Conservation (phyloP, 2,888 invertebrate genomes). For the Pachymerium ferrugineum region DNA sequence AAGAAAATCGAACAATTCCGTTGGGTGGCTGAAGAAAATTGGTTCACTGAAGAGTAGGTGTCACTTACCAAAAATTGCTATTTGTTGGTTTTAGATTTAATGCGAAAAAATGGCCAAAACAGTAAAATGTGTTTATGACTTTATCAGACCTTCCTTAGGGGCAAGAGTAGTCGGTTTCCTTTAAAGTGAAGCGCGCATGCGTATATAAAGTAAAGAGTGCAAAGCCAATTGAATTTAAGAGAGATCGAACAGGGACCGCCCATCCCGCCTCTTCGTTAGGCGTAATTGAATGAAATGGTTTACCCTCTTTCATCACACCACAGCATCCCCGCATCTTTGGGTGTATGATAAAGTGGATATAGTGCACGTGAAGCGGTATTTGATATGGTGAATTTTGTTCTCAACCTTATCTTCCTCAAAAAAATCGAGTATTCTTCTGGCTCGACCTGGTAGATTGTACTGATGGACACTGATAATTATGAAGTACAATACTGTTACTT, state of each 20-base stretch:
- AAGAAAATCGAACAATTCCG: too few species aligned
- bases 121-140: neutral
- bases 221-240: constrained; percentile 16
- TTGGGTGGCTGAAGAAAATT: too few species aligned
- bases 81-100: neutral
- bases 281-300: constrained; percentile 6
- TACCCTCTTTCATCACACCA: neutral
- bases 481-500: too few species aligned
- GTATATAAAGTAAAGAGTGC: constrained; percentile 6
- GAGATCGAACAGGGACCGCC: constrained; percentile 7
- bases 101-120: neutral
- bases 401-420: neutral
- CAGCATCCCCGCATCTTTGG: neutral
- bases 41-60: too few species aligned
- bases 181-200: constrained; percentile 9
- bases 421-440: too few species aligned
- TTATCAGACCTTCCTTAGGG: neutral
- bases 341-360: constrained; percentile 7
- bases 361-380: neutral
- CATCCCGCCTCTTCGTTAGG: constrained; percentile 12
- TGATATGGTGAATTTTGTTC: neutral
- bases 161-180: neutral
- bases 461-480: too few species aligned
- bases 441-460: too few species aligned
- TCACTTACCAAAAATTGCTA: neutral